Evolutionary conservation across 2,888 invertebrate species (phyloP).

Genomic region (Lepidocyrtoides sp.): DNA sequence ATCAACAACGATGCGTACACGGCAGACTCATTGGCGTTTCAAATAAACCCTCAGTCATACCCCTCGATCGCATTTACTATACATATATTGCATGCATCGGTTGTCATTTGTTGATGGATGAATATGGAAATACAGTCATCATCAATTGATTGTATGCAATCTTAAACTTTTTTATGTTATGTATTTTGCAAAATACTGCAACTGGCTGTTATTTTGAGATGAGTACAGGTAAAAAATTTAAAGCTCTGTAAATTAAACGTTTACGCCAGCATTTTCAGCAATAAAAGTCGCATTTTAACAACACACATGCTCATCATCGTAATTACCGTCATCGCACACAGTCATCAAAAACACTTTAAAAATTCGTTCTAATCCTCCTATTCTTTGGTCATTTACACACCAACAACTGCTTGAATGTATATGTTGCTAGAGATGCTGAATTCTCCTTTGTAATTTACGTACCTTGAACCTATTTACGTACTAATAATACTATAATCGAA

Average conservation of each 20-base stretch:
- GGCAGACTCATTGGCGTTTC: conserved; percentile 14
- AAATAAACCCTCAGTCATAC: neutral
- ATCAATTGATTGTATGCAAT: too few species aligned
- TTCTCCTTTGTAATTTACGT: too few species aligned
- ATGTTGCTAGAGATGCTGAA: too few species aligned
- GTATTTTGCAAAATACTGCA: too few species aligned
- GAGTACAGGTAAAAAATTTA: conserved; percentile 20
- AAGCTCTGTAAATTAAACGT: conserved; percentile 12
- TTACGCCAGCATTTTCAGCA: neutral
- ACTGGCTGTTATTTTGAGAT: too few species aligned
- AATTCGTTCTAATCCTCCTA: conserved; percentile 27
- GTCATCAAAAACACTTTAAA: conserved; percentile 50
- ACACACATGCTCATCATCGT: conserved; percentile 31
- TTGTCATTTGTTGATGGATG: too few species aligned
- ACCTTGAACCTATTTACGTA: conserved; percentile 22
- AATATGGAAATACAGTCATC: too few species aligned
- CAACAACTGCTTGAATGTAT: too few species aligned
- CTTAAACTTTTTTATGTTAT: too few species aligned
- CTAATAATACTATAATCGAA: conserved; percentile 44
- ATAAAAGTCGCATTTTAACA: conserved; percentile 37
- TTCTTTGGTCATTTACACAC: neutral
- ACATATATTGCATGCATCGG: too few species aligned
- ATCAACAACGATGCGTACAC: neutral
- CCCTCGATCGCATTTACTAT: too few species aligned
- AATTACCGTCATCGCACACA: neutral